A percentile compares a stretch with the other conserved stretches of the same genome.
Evolutionary conservation across 2,113 vertebrate species (phyloP).

Genomic region (Probosciger aterrimus): DNA sequence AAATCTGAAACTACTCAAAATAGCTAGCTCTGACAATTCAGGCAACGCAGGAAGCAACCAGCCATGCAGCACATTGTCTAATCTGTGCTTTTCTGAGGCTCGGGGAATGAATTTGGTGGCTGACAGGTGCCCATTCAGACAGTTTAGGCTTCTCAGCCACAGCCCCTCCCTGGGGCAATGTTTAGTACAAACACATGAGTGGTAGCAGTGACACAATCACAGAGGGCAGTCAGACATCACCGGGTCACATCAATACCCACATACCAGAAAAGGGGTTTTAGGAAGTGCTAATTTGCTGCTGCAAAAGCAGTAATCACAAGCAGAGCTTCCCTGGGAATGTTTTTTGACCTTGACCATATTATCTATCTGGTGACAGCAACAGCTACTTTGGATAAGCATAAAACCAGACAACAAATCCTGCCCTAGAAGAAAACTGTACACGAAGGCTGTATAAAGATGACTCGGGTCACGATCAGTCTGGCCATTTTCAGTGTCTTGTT

Average conservation of each 20-base stretch:
- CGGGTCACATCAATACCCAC: not conserved
- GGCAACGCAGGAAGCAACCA: not conserved
- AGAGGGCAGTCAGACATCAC: not conserved
- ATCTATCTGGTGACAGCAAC: not conserved
- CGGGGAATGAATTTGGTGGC: rapidly evolving
- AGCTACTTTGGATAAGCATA: not conserved
- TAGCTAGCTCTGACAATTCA: not conserved
- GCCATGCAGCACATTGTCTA: not conserved
- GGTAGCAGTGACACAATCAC: not conserved
- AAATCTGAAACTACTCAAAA: not conserved
- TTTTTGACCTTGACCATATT: not conserved
- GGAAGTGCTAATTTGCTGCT: not conserved
- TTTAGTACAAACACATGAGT: not conserved
- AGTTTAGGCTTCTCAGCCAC: not conserved
- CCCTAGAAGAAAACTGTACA: not conserved
- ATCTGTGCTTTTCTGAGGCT: not conserved
- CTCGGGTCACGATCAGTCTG: not conserved
- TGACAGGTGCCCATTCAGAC: not conserved
- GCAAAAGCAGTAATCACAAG: not conserved
- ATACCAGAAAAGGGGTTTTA: not conserved
- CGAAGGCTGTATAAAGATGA: not conserved
- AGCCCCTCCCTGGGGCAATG: too few species aligned
- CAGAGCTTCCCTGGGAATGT: not conserved
- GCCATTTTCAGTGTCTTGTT: not conserved
- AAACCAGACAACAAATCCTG: not conserved